These are phyloP conservation scores for Penaeus japonicus DNA, from an alignment of 1,140 invertebrate genomes.

Conservation along the genomic window DNA sequence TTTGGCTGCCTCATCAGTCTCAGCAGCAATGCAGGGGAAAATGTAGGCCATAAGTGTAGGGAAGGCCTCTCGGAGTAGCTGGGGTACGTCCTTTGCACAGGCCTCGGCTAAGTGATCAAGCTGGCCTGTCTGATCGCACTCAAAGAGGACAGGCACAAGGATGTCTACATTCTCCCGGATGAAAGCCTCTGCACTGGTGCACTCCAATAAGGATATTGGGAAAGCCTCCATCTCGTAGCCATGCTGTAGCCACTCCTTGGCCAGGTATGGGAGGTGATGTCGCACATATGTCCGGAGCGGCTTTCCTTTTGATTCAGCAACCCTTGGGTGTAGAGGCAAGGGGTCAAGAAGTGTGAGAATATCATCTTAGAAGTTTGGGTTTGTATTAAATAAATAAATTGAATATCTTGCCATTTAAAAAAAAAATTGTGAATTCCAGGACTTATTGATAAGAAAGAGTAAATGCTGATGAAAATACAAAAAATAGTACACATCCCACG, in stretches of 20 bases:
- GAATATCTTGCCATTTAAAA: too few relatives aligned
- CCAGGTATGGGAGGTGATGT: neutral
- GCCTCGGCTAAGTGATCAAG: neutral
- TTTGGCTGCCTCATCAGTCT: neutral
- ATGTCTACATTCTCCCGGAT: neutral
- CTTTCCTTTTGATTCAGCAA: neutral
- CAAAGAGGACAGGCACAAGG: neutral
- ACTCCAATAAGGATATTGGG: neutral
- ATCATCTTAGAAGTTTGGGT: too few relatives aligned
- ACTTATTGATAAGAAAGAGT: too few relatives aligned
- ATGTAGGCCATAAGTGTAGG: slow-evolving; percentile 10
- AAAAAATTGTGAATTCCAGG: too few relatives aligned
- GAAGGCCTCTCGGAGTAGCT: neutral
- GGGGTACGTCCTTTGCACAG: neutral
- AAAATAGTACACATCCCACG: too few relatives aligned
- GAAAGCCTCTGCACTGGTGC: neutral
- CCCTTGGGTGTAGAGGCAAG: neutral
- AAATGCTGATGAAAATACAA: too few relatives aligned
- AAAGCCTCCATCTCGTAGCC: neutral
- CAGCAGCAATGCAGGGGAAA: slow-evolving; percentile 20
- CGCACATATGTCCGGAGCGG: neutral
- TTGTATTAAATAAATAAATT: too few relatives aligned
- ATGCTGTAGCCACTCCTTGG: slow-evolving; percentile 18
- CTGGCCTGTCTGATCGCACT: neutral
- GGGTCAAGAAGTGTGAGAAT: neutral